Percentiles rank a stretch among this genome's conserved stretches.
phyloP scores from a whole-genome alignment of 1,140 invertebrate genomes.

The Tetragnatha versicolor region DNA sequence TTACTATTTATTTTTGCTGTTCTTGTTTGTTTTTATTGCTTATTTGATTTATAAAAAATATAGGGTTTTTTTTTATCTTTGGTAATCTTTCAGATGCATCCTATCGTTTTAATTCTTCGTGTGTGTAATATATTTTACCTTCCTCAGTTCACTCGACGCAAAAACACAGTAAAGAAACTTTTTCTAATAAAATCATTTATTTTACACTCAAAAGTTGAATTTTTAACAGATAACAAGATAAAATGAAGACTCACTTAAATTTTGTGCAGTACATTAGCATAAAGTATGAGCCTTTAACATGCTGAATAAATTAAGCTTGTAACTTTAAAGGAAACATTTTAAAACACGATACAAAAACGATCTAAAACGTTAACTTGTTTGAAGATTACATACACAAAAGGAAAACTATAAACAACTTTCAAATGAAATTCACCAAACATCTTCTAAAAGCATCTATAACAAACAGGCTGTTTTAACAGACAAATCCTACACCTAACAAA shows the following conservation, averaged over 20 bases:
- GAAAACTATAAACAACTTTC: constrained; percentile 33
- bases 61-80: too few species aligned
- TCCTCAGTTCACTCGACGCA: too few species aligned
- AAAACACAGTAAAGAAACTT: not conserved
- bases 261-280: constrained; percentile 24
- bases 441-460: constrained; percentile 33
- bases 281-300: not conserved
- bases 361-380: not conserved
- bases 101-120: too few species aligned
- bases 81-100: too few species aligned
- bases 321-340: not conserved
- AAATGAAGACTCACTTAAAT: constrained; percentile 22
- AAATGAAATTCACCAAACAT: constrained; percentile 11
- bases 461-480: not conserved
- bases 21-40: too few species aligned
- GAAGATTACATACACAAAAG: not conserved
- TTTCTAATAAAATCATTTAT: constrained; percentile 46
- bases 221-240: constrained; percentile 39
- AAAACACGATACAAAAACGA: not conserved
- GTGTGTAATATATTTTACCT: too few species aligned
- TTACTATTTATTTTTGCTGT: too few species aligned
- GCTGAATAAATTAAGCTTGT: not conserved
- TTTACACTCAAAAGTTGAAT: constrained; percentile 42
- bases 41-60: too few species aligned
- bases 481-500: constrained; percentile 1